Evolutionary conservation across 2,113 vertebrate species (phyloP).

Genomic region (Carollia perspicillata): DNA sequence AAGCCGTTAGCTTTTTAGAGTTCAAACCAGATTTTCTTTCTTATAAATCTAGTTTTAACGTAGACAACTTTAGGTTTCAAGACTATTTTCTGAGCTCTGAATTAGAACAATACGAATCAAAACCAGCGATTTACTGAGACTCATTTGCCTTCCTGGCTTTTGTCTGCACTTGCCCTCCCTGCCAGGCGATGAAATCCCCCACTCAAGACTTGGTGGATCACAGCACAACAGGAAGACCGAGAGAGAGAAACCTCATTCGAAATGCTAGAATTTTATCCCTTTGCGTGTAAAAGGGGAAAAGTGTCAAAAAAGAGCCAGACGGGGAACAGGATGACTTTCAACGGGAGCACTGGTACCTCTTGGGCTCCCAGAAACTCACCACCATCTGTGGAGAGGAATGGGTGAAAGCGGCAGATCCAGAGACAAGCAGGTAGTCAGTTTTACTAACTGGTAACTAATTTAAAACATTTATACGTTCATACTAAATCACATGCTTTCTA

Average conservation of each 20-base stretch:
- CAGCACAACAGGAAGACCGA: background rate
- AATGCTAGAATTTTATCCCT: background rate
- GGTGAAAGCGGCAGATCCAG: background rate
- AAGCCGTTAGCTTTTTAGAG: background rate
- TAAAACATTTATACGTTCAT: background rate
- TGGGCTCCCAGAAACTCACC: background rate
- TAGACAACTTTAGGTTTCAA: background rate
- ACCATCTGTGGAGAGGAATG: background rate
- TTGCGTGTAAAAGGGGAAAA: background rate
- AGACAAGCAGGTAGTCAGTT: background rate
- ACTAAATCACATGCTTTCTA: background rate
- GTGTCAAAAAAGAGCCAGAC: background rate
- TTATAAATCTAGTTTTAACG: background rate
- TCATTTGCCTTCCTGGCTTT: background rate
- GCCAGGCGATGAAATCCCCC: background rate
- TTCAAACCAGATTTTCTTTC: conserved; percentile 2
- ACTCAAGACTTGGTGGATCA: background rate
- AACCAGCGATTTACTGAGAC: background rate
- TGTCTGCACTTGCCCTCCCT: background rate
- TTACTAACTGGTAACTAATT: background rate
- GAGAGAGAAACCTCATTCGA: background rate
- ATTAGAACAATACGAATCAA: background rate
- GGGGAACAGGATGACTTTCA: background rate
- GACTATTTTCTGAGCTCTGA: background rate
- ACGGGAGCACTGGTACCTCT: background rate